Base-by-base conservation (phyloP, 2,113 vertebrate genomes). In the Hypocryptadius cinnamomeus region DNA sequence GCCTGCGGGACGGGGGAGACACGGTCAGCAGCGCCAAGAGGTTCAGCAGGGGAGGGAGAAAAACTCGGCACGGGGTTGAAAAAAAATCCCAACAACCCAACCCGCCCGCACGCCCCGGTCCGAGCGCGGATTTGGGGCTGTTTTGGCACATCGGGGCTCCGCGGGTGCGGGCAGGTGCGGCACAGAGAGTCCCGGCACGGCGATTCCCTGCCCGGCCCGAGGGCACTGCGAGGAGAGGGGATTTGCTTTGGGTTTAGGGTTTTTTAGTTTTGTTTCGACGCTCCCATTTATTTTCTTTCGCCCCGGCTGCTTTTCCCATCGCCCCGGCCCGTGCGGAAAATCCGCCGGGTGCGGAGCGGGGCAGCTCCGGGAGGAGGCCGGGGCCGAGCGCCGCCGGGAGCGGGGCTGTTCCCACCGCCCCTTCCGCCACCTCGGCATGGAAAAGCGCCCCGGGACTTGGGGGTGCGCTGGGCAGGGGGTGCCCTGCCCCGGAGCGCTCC, bases 1-100 rank as follows among this genome's bases (percentile, higher is more conserved):
- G 96, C 99, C 99, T 99, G 97, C 5, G n/a, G 80, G 92, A 93
- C 65, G 28, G 24, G 44, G 42, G 27, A 77, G 60, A 93, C 25
- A 93, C 21, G 5, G 86, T 96, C 89, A 96, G 76, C 74, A n/a
- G 51, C 15, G 60, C 30, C 0, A 6, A 63, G 64, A 13, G 10
- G 28, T 56, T 60, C 14, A 15, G n/a, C 11, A 61, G 2, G 15
- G 20, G 2, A 40, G 6, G 18, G 21, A 4, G 56, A 57, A 21
- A 20, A 64, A 19, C 9, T 7, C 54, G 5, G 33, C 15, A 14
- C 33, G 37, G 15, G 39, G 19, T 28, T 3, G 10, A 2, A 15
- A 20, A 76, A 54, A 24, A 30, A 11, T 3, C 17, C 13, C 31
- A 42, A 25, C 3, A 8, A n/a, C 33, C 48, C 47, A 74, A 2